Evolutionary conservation across 2,888 invertebrate species (phyloP), one percentile per base, ranked within the genome.

Genomic region (Linyphia triangularis): DNA sequence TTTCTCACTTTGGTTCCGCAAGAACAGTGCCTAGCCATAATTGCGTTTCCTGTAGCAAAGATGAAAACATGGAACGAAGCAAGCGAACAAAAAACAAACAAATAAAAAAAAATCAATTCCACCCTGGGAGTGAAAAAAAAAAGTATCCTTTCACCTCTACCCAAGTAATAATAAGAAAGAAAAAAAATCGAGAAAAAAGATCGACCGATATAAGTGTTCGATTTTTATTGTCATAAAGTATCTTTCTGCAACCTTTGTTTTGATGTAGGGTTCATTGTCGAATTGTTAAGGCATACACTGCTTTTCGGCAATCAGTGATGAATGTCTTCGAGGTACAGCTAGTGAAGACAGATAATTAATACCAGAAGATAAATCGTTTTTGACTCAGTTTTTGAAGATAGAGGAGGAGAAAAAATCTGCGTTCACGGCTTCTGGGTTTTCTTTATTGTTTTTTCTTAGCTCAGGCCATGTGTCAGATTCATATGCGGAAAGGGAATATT

Each of bases 341-440:
- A 63, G 65, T 73, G 85, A 57, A 86, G 72, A 72, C 79, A 86
- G 79, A 79, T 79, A 79, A 86, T 86, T 86, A 86, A 86, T 86
- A 86, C 65, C 10, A 26, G 22, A 33, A 51, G 85, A 86, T 86
- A 73, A 86, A 86, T 86, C 59, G 79, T 26, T 72, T 65, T 13
- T 2, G 16, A 73, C 37, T 30, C 57, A 22, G 67, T 73, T 79
- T 65, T 63, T 72, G 75, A 86, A 73, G 79, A 40, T 9, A 37
- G 40, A 28, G 73, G 7, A 30, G 33, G 61, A 59, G 19, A 43
- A 13, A 33, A 19, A 59, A 37, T 37, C 22, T 40, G 67, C 51
- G 72, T 82, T 51, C 61, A 26, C 37, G 65, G 73, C 83, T 83
- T 67, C 73, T 83, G 65, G 43, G 43, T 43, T 73, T 57, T 83